phyloP scores from a whole-genome alignment of 1,140 invertebrate species.

The Drosophila busckii region DNA sequence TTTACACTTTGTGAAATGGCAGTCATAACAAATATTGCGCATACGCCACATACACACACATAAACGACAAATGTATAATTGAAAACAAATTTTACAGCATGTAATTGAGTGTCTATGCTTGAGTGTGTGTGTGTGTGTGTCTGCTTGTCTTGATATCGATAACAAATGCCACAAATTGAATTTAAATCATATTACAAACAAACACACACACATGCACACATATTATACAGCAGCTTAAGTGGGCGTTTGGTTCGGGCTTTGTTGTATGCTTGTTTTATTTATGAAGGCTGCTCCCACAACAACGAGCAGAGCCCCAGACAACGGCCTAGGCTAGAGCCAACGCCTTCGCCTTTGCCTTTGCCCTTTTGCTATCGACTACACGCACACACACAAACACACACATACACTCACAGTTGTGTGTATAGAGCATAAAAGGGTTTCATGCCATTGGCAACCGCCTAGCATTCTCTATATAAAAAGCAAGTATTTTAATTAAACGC shows the following conservation, averaged over 20 bases:
- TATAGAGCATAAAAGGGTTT: conserved; percentile 7
- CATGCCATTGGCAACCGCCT: conserved; percentile 1
- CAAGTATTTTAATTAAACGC: too few species aligned
- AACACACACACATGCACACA: conserved; percentile 18
- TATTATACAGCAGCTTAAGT: conserved; percentile 2
- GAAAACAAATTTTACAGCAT: conserved; percentile 71
- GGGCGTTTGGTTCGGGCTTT: conserved; percentile 32
- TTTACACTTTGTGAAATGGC: conserved; percentile 33
- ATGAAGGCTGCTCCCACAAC: conserved; percentile 42
- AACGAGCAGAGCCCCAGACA: conserved; percentile 21
- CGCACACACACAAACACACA: too few species aligned
- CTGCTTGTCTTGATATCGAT: conserved; percentile 65
- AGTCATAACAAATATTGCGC: conserved; percentile 45
- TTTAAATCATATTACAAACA: conserved; percentile 70
- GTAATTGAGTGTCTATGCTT: conserved; percentile 52
- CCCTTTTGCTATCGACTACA: too few species aligned
- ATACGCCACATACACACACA: conserved; percentile 38
- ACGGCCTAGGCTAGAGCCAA: conserved; percentile 18
- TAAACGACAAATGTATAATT: conserved; percentile 53
- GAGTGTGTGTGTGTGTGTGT: conserved; percentile 4
- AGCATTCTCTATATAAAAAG: too few species aligned
- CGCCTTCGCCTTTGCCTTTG: conserved; percentile 36
- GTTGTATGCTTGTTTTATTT: conserved; percentile 67
- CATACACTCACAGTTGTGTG: too few species aligned
- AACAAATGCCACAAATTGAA: conserved; percentile 74